Evolutionary conservation across 2,888 invertebrate species (phyloP), one percentile per base, ranked within the genome.

Genomic region (Tetragonula carbonaria): DNA sequence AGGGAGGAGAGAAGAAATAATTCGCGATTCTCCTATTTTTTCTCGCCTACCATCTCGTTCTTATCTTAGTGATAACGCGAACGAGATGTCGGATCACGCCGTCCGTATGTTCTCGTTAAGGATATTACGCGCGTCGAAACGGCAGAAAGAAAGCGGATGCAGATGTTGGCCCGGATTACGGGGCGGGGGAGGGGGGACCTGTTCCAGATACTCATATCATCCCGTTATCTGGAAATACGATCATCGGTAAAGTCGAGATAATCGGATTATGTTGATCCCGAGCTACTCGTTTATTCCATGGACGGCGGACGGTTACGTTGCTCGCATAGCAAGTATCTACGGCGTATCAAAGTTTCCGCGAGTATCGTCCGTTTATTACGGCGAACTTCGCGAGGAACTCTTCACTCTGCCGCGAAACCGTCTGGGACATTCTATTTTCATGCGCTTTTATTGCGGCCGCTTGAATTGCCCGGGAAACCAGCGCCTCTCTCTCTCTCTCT

Each of bases 181-280:
- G 66, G 38, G 6, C n/a, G 38, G 38, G 38, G 38, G 33, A 2
- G 33, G 8, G 8, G 38, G 0, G 8, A 0, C 74, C 3, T 33
- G 66, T 55, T 55, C 84, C 14, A 16, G 65, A 63, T 74, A 71
- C 84, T 77, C 74, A 55, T 74, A 77, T 84, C 80, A 51, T 71
- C 73, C 70, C 66, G 67, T 80, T 85, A 84, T 80, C 70, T 51
- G 77, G 66, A 74, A 67, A 77, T 80, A 80, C 80, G 71, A 84
- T 84, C 84, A 84, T 84, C 84, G 73, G 63, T 38, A 66, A 71
- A 62, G 75, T 63, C 73, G 23, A 45, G 76, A 62, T 85, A 85
- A 85, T 85, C 79, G 79, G 85, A 83, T 85, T 79, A 83, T 53
- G 73, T 66, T 82, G 85, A 78, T 85, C 79, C 70, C 66, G 76